Evolutionary conservation across 2,113 vertebrate genomes (phyloP), one percentile per base, ranked within the genome.

Genomic region (Aythya baeri): DNA sequence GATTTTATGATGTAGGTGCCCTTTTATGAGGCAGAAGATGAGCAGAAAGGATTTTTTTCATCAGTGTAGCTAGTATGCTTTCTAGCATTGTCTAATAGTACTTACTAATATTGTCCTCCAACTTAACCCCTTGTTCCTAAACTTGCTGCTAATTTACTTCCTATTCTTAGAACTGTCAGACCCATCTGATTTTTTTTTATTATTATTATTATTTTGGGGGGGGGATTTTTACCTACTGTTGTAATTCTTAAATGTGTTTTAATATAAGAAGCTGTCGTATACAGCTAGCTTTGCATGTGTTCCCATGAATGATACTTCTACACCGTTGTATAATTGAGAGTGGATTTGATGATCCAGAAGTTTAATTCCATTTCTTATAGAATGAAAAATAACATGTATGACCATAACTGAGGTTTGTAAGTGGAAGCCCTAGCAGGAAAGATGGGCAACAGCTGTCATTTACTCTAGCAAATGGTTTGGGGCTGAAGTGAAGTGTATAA

Each of bases 401-500:
- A 54, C 13, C 29, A 1, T 49, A 62, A 23, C 13, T 27, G 70
- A 88, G 5, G 12, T 65, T 81, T 86, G 4, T 31, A 43, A 23
- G 17, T 62, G n/a, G 8, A 23, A 65, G 7, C 13, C 25, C 54
- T 88, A 15, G 38, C 25, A 38, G 31, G 49, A 57, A 20, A 34
- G 29, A 34, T 7, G 26, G 54, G 50, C 50, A 83, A 38, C 22
- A 34, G 26, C 43, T 52, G 34, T 32, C 29, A 41, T 55, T 82
- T 76, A 66, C 0, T 4, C 8, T 16, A 9, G 23, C 21, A 61
- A 13, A 4, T 73, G 25, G 14, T 62, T 74, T 78, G 41, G 1
- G 2, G 59, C 29, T 75, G 46, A 23, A 86, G 11, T 1, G 0
- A 2, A 3, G 25, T 6, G 3, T 11, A 26, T 34, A 3, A 7